These are phyloP conservation scores for Anhinga anhinga DNA, from an alignment of 2,113 vertebrate genomes.

Conservation along the genomic window DNA sequence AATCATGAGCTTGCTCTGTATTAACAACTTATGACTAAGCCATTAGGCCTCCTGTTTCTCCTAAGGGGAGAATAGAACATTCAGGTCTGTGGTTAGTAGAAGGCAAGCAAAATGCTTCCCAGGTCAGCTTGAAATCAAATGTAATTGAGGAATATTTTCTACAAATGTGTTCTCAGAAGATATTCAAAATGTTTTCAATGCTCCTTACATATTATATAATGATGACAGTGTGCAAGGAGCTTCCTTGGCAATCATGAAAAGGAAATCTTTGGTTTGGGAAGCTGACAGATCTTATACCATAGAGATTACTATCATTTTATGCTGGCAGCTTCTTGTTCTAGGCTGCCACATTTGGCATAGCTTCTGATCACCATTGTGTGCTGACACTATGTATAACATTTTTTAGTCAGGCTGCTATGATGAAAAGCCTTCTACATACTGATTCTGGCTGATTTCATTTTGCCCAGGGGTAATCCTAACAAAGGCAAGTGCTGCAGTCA, in stretches of 20 bases:
- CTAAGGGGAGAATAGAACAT: not conserved
- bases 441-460: conserved; percentile 21
- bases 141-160: not conserved
- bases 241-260: not conserved
- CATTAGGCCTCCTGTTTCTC: not conserved
- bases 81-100: not conserved
- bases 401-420: not conserved
- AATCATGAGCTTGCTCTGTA: not conserved
- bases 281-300: not conserved
- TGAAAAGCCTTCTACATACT: not conserved
- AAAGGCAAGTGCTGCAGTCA: not conserved
- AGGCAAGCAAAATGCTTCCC: not conserved
- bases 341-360: not conserved
- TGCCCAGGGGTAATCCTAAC: not conserved
- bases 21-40: not conserved
- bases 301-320: not conserved
- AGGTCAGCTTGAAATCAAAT: not conserved
- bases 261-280: conserved; percentile 25
- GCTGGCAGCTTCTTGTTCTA: conserved; percentile 5
- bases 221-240: not conserved
- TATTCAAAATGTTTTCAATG: not conserved
- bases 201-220: not conserved
- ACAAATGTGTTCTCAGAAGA: not conserved
- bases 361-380: not conserved
- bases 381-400: not conserved